phyloP scores from a whole-genome alignment of 2,888 invertebrate genomes.

The Luperina nickerlii region DNA sequence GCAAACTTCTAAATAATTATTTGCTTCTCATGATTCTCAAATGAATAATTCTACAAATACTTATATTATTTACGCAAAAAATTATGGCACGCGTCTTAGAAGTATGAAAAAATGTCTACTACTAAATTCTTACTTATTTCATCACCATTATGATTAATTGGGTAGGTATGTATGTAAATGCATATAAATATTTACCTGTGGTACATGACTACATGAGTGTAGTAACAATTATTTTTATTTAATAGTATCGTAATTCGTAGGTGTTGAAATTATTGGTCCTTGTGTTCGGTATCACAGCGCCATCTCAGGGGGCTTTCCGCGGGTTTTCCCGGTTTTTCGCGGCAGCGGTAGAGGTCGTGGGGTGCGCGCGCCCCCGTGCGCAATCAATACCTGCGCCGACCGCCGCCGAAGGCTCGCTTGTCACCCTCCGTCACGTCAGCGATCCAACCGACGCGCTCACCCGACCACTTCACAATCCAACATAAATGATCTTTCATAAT shows the following conservation, averaged over 20 bases:
- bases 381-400: slow-evolving; percentile 87
- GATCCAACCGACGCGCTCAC: slow-evolving; percentile 74
- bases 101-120: no score
- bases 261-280: slow-evolving; percentile 30
- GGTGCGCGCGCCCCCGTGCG: slow-evolving; percentile 76
- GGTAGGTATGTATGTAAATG: slow-evolving; percentile 2
- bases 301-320: slow-evolving; percentile 78
- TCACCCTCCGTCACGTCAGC: slow-evolving; percentile 84
- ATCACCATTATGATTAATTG: background rate
- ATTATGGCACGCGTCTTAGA: background rate
- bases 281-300: slow-evolving; percentile 72
- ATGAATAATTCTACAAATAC: background rate
- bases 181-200: slow-evolving; percentile 8
- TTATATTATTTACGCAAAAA: background rate
- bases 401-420: slow-evolving; percentile 76
- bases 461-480: slow-evolving; percentile 57
- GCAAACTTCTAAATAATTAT: background rate
- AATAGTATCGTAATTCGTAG: background rate
- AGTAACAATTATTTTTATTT: slow-evolving; percentile 15
- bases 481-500: slow-evolving; percentile 66
- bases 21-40: background rate
- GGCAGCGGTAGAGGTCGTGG: slow-evolving; percentile 79
- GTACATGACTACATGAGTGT: background rate
- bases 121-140: background rate
- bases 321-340: slow-evolving; percentile 77